A percentile compares a stretch with the other conserved stretches of the same genome.
Evolutionary conservation across 2,888 invertebrate species (phyloP).

Genomic region (Hypomecis punctinalis): DNA sequence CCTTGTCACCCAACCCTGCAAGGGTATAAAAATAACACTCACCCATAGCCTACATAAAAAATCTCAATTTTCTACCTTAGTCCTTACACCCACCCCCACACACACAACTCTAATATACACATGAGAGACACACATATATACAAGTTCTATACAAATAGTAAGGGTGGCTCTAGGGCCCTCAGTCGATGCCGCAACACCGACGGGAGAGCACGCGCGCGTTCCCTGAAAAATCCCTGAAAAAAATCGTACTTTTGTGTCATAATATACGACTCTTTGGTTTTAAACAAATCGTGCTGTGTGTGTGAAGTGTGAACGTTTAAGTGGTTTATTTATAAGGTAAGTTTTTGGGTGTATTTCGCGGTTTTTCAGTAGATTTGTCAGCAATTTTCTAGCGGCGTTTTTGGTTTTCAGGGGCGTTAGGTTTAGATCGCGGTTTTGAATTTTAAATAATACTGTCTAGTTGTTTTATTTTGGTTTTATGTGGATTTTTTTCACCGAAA

Average conservation of each 20-base stretch:
- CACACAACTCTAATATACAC: neutral
- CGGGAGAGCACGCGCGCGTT: conserved; percentile 37
- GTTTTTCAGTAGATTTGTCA: conserved; percentile 1
- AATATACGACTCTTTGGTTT: conserved; percentile 2
- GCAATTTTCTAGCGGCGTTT: neutral
- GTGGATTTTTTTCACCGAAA: neutral
- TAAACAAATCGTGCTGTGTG: neutral
- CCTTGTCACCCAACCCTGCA: conserved; percentile 11
- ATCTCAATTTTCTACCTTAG: conserved; percentile 19
- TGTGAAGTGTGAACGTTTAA: neutral
- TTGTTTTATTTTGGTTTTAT: neutral
- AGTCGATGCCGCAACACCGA: conserved; percentile 50
- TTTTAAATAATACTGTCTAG: neutral
- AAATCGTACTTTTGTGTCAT: conserved; percentile 19
- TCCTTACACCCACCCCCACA: conserved; percentile 19
- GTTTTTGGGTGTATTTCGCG: neutral
- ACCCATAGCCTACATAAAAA: conserved; percentile 22
- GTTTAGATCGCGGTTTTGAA: neutral
- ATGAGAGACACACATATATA: conserved; percentile 25
- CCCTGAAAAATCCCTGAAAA: conserved; percentile 2
- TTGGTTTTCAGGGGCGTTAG: neutral
- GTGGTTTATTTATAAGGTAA: neutral
- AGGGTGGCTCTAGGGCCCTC: conserved; percentile 17
- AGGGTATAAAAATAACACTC: conserved; percentile 28
- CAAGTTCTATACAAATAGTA: conserved; percentile 14